Conservation (phyloP, 2,888 invertebrate species). For the Yponomeuta malinellus region DNA sequence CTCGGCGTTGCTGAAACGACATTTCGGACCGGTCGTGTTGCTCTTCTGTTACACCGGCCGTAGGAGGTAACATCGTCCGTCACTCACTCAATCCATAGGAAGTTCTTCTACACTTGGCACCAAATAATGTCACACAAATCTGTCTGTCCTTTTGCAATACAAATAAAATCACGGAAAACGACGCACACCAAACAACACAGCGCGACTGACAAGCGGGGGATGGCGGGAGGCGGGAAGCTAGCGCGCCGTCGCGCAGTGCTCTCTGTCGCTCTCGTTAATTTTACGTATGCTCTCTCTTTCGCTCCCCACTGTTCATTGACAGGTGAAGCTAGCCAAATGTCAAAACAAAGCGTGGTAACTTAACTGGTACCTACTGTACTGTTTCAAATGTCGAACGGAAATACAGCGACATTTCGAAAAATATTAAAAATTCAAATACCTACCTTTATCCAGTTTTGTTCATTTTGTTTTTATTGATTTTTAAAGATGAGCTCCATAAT, state of each 20-base stretch:
- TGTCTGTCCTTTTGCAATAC: constrained; percentile 18
- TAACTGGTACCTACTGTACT: constrained; percentile 16
- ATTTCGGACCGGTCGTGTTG: constrained; percentile 68
- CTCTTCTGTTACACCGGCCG: constrained; percentile 68
- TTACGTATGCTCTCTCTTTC: constrained; percentile 37
- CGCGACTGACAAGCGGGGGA: constrained; percentile 62
- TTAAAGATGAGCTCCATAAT: too few relatives aligned
- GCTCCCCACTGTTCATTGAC: constrained; percentile 51
- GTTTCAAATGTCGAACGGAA: constrained; percentile 47
- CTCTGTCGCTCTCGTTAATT: constrained; percentile 34
- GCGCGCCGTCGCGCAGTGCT: constrained; percentile 61
- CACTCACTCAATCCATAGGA: constrained; percentile 60
- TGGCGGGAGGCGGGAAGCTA: constrained; percentile 54
- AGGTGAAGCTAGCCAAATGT: constrained; percentile 49
- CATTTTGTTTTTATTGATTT: too few relatives aligned
- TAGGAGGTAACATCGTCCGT: constrained; percentile 65
- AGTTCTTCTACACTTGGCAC: constrained; percentile 4
- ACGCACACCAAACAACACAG: constrained; percentile 59
- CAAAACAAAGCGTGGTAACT: constrained; percentile 64
- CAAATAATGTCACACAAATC: constrained; percentile 28
- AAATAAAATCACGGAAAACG: constrained; percentile 43
- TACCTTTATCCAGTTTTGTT: too few relatives aligned
- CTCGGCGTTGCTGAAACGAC: constrained; percentile 67
- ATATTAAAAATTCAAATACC: too few relatives aligned
- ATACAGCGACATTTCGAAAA: neutral